Percentiles rank a stretch among this genome's conserved stretches.
Evolutionary conservation across 2,113 vertebrate species (phyloP).

Genomic region (Bufo gargarizans): DNA sequence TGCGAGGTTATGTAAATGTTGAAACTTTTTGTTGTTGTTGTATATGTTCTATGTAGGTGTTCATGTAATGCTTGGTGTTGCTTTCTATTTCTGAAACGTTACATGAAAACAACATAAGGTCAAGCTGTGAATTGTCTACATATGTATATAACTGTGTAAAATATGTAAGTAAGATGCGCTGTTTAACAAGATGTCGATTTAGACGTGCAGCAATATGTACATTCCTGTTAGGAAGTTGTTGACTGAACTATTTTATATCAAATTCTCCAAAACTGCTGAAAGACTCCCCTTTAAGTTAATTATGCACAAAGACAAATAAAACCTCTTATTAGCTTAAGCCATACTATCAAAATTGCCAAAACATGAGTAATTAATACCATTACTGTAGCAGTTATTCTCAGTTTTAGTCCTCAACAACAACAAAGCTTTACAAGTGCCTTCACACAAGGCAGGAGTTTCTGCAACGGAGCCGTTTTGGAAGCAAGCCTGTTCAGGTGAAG

Average conservation of each 20-base stretch:
- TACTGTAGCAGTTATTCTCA: not conserved
- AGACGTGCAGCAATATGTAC: not conserved
- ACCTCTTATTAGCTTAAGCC: not conserved
- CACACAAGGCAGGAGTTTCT: too few species aligned
- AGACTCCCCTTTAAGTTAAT: not conserved
- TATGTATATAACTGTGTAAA: constrained; percentile 27
- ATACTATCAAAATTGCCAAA: not conserved
- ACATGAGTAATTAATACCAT: not conserved
- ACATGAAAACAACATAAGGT: constrained; percentile 18
- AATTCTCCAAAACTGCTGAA: not conserved
- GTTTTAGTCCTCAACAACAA: too few species aligned
- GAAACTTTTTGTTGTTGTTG: not conserved
- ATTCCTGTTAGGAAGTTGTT: not conserved
- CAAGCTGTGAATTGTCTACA: constrained; percentile 5
- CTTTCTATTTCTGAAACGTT: not conserved
- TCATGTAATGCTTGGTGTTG: constrained; percentile 14
- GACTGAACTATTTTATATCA: not conserved
- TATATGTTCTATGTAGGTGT: not conserved
- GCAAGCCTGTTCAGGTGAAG: too few species aligned
- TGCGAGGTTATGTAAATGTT: not conserved
- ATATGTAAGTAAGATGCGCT: not conserved
- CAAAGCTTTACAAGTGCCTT: too few species aligned
- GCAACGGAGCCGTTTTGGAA: too few species aligned
- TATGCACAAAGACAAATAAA: too few species aligned
- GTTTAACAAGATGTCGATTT: not conserved